phyloP scores from a whole-genome alignment of 1,140 invertebrate species.

The Lordiphosa stackelbergi region DNA sequence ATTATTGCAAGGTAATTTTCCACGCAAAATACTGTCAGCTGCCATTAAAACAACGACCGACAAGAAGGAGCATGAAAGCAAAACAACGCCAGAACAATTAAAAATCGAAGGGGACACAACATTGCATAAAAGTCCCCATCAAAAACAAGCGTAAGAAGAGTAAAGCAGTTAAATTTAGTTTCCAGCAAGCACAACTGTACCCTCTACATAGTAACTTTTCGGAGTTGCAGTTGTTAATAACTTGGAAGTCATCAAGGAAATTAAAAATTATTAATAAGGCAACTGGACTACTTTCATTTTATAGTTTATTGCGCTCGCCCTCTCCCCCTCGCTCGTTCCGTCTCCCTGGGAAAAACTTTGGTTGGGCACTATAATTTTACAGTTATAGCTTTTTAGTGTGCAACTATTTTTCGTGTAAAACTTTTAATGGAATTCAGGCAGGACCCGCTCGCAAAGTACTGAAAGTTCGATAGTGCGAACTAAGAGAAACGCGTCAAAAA shows the following conservation, averaged over 20 bases:
- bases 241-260: constrained; percentile 72
- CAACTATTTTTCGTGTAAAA: constrained; percentile 75
- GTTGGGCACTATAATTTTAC: constrained; percentile 67
- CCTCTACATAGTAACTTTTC: constrained; percentile 18
- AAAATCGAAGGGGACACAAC: constrained; percentile 5
- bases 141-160: background rate
- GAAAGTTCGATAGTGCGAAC: constrained; percentile 15
- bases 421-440: constrained; percentile 71
- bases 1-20: constrained; percentile 35
- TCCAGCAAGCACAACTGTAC: constrained; percentile 7
- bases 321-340: constrained; percentile 7
- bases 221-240: constrained; percentile 53
- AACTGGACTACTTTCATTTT: constrained; percentile 57
- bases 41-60: constrained; percentile 33
- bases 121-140: too few species aligned
- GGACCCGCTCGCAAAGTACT: constrained; percentile 29
- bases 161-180: background rate
- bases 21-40: constrained; percentile 43
- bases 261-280: constrained; percentile 75
- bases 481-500: constrained; percentile 54
- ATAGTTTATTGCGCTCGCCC: constrained; percentile 57
- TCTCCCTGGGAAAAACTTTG: constrained; percentile 42
- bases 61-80: background rate
- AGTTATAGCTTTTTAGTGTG: constrained; percentile 74
- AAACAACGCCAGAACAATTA: constrained; percentile 22